Base-by-base conservation (phyloP, 2,113 vertebrate species). In the Sylvia atricapilla region DNA sequence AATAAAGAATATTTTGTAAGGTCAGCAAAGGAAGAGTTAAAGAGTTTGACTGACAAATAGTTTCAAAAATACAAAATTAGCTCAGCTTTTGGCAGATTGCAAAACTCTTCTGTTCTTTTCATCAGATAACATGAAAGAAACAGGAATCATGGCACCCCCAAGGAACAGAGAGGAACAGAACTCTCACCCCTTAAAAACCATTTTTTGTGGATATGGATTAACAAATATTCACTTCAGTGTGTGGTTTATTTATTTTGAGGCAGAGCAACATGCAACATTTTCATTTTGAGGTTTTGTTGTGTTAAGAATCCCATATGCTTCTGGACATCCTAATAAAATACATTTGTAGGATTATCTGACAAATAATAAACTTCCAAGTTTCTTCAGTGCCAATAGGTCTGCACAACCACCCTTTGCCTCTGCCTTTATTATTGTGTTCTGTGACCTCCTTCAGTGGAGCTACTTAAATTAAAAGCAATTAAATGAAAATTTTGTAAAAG, bases 11-110 rank as follows among this genome's bases (percentile, higher is more conserved):
- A 33, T 43, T 63, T 47, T 50, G 19, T 33, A 37, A 39, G 19
- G 4, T 84, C 55, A 81, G 76, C 35, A 58, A 39, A 86, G 47
- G 63, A 92, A 73, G 35, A 28, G 70, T 50, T 80, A 50, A 69
- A 76, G 80, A 53, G 3, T 55, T 84, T 39, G 67, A 58, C 0
- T 2, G 90, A 23, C 13, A 39, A 43, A 67, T 58, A 50, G 69
- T 64, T 76, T 58, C 43, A 73, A 50, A 92, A 88, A 47, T 11
- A 46, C 12, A 22, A 70, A 86, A 92, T 84, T 59, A 96, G 60
- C 64, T 95, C 94, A 92, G 64, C 63, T 67, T 89, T 92, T 96
- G 94, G 86, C 90, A 78, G 47, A 18, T 56, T 15, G 33, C 47
- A 75, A 22, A 77, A 25, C 63, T 86, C 72, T n/a, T 89, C 85